phyloP scores from a whole-genome alignment of 2,113 vertebrate genomes.

The Pseudorectes ferrugineus region DNA sequence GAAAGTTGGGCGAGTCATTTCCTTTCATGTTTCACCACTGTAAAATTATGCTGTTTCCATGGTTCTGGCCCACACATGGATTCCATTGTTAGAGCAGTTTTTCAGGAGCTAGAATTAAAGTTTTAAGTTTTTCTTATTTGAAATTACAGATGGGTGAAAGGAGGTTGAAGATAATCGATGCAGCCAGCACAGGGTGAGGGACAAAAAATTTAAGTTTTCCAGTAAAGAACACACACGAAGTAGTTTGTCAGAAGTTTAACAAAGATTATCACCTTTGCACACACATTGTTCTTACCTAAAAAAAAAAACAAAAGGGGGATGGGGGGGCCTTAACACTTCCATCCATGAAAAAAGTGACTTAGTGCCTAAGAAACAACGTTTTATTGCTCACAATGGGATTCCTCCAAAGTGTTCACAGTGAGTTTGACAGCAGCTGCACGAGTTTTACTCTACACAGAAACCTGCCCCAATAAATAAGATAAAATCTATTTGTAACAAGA shows the following conservation, averaged over 20 bases:
- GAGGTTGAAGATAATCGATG: background rate
- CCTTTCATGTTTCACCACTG: background rate
- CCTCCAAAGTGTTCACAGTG: accelerated
- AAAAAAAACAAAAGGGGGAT: accelerated
- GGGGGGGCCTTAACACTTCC: background rate
- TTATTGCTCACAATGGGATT: background rate
- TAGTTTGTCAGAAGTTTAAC: background rate
- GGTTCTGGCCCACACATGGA: constrained; percentile 33
- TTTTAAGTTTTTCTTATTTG: background rate
- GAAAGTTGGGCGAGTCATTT: constrained; percentile 3
- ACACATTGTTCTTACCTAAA: background rate
- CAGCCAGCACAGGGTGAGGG: background rate
- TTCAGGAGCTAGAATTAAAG: background rate
- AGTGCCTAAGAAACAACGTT: background rate
- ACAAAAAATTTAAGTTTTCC: background rate
- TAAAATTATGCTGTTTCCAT: constrained; percentile 15
- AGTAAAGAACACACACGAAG: background rate
- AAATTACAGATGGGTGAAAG: background rate
- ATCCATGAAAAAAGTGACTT: background rate
- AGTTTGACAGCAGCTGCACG: background rate
- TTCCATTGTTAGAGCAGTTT: background rate
- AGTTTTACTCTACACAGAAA: background rate
- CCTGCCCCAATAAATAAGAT: background rate
- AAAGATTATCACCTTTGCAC: background rate
- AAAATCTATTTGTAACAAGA: background rate